Evolutionary conservation across 2,888 invertebrate species (phyloP).

Genomic region (Sylvicola fuscatus): DNA sequence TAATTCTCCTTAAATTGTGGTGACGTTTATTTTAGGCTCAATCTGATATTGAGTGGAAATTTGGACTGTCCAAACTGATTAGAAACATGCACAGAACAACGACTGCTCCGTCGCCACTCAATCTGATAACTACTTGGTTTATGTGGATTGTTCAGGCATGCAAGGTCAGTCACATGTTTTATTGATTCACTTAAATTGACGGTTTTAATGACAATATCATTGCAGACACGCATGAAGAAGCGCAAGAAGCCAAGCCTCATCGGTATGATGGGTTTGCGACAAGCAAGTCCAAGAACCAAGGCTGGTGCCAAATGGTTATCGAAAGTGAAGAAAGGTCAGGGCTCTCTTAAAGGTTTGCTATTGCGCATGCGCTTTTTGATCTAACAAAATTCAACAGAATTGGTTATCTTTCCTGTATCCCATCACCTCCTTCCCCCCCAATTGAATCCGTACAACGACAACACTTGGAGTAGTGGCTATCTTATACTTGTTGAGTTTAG

Average conservation of each 20-base stretch:
- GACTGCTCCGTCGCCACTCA: constrained; percentile 93
- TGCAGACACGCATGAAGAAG: constrained; percentile 38
- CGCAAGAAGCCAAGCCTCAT: constrained; percentile 67
- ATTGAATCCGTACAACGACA: no score
- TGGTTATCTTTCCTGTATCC: constrained; percentile 1
- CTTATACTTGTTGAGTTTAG: no score
- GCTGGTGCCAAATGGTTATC: constrained; percentile 78
- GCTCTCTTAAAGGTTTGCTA: constrained; percentile 41
- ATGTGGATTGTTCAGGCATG: constrained; percentile 66
- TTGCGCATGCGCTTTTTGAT: constrained; percentile 5
- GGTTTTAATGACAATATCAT: no score
- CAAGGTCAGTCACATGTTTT: constrained; percentile 38
- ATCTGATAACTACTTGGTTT: constrained; percentile 87
- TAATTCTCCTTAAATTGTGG: no score
- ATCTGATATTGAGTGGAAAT: constrained; percentile 99
- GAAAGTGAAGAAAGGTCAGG: constrained; percentile 69
- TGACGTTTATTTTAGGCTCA: no score
- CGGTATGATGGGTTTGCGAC: constrained; percentile 56
- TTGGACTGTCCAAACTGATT: constrained; percentile 93
- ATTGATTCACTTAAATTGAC: no score
- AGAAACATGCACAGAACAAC: constrained; percentile 96
- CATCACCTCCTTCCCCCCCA: no score
- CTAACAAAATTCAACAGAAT: no score
- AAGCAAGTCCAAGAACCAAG: constrained; percentile 63
- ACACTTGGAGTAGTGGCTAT: no score